phyloP scores from a whole-genome alignment of 2,888 invertebrate species.

The Eugnorisma glareosa region DNA sequence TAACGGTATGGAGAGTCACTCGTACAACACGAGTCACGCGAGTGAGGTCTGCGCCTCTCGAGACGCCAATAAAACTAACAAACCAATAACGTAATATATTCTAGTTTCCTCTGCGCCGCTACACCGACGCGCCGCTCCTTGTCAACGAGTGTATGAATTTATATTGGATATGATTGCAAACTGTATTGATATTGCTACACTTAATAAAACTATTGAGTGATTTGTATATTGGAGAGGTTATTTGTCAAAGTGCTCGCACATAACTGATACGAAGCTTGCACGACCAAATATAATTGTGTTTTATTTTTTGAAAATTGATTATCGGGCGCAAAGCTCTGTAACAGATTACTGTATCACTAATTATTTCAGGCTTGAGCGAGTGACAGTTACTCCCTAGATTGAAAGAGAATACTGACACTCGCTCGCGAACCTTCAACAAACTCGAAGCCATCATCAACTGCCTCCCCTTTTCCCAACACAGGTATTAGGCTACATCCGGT shows the following conservation, averaged over 20 bases:
- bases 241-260: neutral
- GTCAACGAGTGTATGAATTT: conserved; percentile 58
- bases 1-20: conserved; percentile 36
- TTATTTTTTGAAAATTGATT: neutral
- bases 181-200: conserved; percentile 36
- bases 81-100: conserved; percentile 65
- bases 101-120: conserved; percentile 23
- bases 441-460: neutral
- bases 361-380: neutral
- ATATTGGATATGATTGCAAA: conserved; percentile 48
- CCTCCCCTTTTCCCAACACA: neutral
- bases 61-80: conserved; percentile 62
- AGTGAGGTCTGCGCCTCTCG: conserved; percentile 47
- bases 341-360: neutral
- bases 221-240: conserved; percentile 7
- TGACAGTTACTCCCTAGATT: no score
- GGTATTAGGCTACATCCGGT: neutral
- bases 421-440: neutral
- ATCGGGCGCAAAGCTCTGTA: neutral
- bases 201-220: conserved; percentile 38
- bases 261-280: neutral
- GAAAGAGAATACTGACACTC: neutral
- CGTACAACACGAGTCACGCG: conserved; percentile 28
- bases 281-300: neutral
- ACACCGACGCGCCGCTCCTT: conserved; percentile 37